Base-by-base conservation (phyloP, 2,888 invertebrate species). In the Colostygia pectinataria region DNA sequence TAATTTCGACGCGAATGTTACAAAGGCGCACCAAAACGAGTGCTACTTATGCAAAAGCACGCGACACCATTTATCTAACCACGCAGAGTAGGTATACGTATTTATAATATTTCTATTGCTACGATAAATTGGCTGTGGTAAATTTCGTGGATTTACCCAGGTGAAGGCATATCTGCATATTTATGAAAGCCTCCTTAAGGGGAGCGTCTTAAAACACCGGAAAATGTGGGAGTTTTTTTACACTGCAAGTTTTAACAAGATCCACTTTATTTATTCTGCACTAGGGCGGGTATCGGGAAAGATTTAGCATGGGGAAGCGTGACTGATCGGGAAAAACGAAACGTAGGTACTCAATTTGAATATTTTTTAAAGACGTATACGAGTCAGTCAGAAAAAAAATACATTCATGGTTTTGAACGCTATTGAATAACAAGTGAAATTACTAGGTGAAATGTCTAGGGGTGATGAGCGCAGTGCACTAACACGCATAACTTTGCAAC, bases 141-240 rank as follows among this genome's bases (percentile, higher is more conserved):
- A 88, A 88, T 88, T 87, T 76, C 74, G 85, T 71, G 74, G 83
- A 75, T 80, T 83, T 80, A 78, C 82, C 80, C 88, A 90, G 88
- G 89, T 89, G 87, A 88, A 78, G 77, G 83, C 78, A 87, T 87
- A 88, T 88, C 88, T 89, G 84, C 86, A 89, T 89, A 89, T 89
- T 88, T 90, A 90, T 87, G 84, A 80, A 59, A 81, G 83, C 81
- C 78, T 78, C 77, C 79, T 83, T 80, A 78, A 82, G 83, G 87
- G 84, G 84, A 80, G 80, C 76, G 74, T 74, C 77, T 79, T 82
- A 88, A 86, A 86, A 83, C 75, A 80, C 77, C 77, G 81, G 82
- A 85, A 65, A 87, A 83, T 80, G 74, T 77, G 72, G 69, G 74
- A 74, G 74, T 77, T 82, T 78, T 38, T 77, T 77, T 76, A 66